phyloP scores from a whole-genome alignment of 2,888 invertebrate genomes.

The Drosophila prostipennis region DNA sequence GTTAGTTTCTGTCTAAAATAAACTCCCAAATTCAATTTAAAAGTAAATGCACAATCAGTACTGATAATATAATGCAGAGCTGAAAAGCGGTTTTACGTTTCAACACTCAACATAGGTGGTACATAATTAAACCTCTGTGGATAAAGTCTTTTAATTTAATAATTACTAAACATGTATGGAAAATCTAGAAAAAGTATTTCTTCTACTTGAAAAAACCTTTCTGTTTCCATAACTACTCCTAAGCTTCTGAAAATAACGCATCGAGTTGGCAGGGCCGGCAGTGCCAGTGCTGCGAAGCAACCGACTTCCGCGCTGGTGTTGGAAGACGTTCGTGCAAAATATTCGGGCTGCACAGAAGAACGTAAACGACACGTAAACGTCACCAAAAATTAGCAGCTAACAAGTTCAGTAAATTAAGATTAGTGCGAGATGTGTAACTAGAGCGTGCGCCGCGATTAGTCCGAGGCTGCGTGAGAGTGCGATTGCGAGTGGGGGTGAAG shows the following conservation, averaged over 20 bases:
- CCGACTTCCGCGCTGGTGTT: neutral
- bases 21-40: no score
- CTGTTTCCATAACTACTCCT: no score
- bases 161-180: no score
- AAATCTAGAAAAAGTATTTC: no score
- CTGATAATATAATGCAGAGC: no score
- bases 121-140: no score
- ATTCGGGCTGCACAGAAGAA: slow-evolving; percentile 42
- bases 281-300: slow-evolving; percentile 4
- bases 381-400: slow-evolving; percentile 64
- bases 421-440: slow-evolving; percentile 60
- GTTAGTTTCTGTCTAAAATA: no score
- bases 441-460: slow-evolving; percentile 17
- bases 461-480: slow-evolving; percentile 18
- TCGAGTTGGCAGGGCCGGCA: slow-evolving; percentile 2
- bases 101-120: no score
- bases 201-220: no score
- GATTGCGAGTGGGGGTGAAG: slow-evolving; percentile 19
- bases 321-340: slow-evolving; percentile 9
- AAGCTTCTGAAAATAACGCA: neutral
- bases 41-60: no score
- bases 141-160: no score
- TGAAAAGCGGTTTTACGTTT: no score
- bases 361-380: slow-evolving; percentile 69
- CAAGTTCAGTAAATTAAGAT: slow-evolving; percentile 44